Evolutionary conservation across 2,888 invertebrate genomes (phyloP), one percentile per base, ranked within the genome.

Genomic region (Meloe dianella): DNA sequence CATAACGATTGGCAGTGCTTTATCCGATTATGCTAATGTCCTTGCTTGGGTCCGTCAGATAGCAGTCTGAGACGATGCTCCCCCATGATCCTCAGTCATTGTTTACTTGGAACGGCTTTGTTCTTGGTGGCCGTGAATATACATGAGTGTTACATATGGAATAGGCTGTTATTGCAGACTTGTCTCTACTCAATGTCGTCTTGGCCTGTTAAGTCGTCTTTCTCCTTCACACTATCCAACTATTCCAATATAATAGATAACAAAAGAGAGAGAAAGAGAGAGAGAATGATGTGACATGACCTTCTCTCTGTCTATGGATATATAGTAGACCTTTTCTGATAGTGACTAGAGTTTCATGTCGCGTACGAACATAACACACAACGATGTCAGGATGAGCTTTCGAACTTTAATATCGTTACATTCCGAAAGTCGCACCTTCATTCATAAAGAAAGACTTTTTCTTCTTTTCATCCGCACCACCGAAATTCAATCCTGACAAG

Each of bases 101-200:
- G 83, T 83, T 83, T 82, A 81, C 82, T 80, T 78, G 77, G 73
- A 6, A 78, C 71, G 77, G 81, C 81, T 83, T 83, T 82, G 81
- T 82, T 79, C 80, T 75, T n/a, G n/a, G n/a, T 41, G 76, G 74
- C 78, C 79, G 80, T 83, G 82, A 83, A 83, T 83, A 83, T 82
- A 83, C 83, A 83, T 83, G 83, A 83, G 82, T 80, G 81, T 83
- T 83, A 83, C 83, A 83, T 83, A 83, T 83, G 82, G 82, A 82
- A 75, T 78, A 82, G 82, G 80, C 79, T 81, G 81, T 82, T 82
- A 82, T 82, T 81, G 79, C 77, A 78, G 77, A 76, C 78, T 67
- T 68, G 67, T 67, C 69, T 69, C 65, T 67, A 41, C n/a, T 41
- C n/a, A n/a, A 41, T 65, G 69, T 65, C 60, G 65, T 68, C 68